phyloP scores from a whole-genome alignment of 1,140 invertebrate genomes.

The Drosophila trapezifrons region DNA sequence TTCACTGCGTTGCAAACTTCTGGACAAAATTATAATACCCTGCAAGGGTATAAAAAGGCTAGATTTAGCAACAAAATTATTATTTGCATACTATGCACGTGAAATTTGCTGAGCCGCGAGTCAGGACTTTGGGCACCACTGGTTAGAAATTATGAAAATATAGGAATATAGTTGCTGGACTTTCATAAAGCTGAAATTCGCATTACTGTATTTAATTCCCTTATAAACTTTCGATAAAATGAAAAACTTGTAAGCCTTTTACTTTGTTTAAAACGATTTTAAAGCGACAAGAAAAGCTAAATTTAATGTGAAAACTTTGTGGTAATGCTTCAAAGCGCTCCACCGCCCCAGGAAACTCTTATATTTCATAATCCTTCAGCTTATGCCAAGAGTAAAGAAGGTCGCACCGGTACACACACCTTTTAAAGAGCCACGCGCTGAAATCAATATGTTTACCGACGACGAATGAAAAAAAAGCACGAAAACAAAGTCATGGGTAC shows the following conservation, averaged over 20 bases:
- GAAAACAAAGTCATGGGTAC: constrained; percentile 67
- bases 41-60: no score
- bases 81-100: no score
- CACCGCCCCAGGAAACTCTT: constrained; percentile 12
- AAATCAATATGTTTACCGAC: constrained; percentile 68
- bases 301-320: constrained; percentile 15
- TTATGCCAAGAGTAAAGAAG: background rate
- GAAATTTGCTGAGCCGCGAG: no score
- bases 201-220: no score
- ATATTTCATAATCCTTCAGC: constrained; percentile 15
- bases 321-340: constrained; percentile 9
- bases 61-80: no score
- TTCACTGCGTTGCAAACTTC: no score
- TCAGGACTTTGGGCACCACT: no score
- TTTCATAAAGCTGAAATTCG: background rate
- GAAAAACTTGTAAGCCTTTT: background rate
- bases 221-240: background rate
- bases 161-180: background rate
- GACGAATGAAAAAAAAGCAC: constrained; percentile 10
- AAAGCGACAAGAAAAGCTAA: background rate
- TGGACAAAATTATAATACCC: no score
- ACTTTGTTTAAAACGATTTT: background rate
- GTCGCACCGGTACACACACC: constrained; percentile 6
- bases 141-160: no score
- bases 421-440: constrained; percentile 63